Evolutionary conservation across 2,888 invertebrate species (phyloP).

Genomic region (Blastobasis adustella): DNA sequence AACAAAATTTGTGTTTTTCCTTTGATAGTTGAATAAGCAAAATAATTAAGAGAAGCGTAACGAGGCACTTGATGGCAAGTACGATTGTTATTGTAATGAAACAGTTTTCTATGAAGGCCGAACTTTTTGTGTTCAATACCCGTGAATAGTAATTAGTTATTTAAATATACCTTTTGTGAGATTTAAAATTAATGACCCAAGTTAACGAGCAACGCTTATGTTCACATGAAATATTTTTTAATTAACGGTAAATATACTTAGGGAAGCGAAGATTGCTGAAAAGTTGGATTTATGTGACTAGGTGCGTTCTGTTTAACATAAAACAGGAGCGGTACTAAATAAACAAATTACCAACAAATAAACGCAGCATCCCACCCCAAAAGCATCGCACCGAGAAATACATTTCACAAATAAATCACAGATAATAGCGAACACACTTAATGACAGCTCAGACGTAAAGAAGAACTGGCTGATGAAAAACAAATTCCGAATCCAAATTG

Average conservation of each 20-base stretch:
- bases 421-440: slow-evolving; percentile 51
- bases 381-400: slow-evolving; percentile 48
- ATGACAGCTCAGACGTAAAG: slow-evolving; percentile 60
- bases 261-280: neutral
- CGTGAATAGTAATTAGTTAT: neutral
- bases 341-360: slow-evolving; percentile 39
- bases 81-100: slow-evolving; percentile 10
- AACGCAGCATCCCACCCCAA: slow-evolving; percentile 35
- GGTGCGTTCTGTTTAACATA: neutral
- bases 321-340: slow-evolving; percentile 14
- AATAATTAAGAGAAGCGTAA: slow-evolving; percentile 53
- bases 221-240: neutral
- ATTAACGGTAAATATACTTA: neutral
- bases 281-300: neutral
- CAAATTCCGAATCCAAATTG: slow-evolving; percentile 61
- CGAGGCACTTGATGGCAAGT: slow-evolving; percentile 30
- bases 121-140: neutral
- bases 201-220: neutral
- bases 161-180: neutral
- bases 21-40: slow-evolving; percentile 30
- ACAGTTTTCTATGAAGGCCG: neutral
- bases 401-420: slow-evolving; percentile 57
- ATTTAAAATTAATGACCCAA: neutral
- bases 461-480: slow-evolving; percentile 64
- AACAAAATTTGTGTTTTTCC: slow-evolving; percentile 6